A percentile compares a stretch with the other conserved stretches of the same genome.
Evolutionary conservation across 2,113 vertebrate genomes (phyloP).

Genomic region (Plestiodon gilberti): DNA sequence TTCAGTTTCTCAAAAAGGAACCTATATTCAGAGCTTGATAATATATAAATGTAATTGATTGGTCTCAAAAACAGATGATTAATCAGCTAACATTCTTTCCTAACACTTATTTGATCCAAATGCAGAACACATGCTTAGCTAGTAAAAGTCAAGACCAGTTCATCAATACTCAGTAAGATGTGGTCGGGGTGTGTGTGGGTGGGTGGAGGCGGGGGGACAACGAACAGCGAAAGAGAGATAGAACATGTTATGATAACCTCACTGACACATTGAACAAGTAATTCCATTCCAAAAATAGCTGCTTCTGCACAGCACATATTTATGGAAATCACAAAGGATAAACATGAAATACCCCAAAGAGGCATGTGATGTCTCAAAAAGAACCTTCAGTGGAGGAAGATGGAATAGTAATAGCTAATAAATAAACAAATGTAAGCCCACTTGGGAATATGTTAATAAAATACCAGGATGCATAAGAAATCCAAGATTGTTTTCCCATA

Average conservation of each 20-base stretch:
- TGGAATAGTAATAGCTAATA: not conserved
- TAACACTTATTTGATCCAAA: not conserved
- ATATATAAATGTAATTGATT: not conserved
- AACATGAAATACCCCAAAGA: slow-evolving; percentile 11
- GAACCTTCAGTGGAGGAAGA: not conserved
- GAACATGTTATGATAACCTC: slow-evolving; percentile 13
- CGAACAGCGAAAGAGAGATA: not conserved
- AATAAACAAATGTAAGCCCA: slow-evolving; percentile 19
- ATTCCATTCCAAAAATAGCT: not conserved
- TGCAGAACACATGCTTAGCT: not conserved
- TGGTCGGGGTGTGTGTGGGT: too few relatives aligned
- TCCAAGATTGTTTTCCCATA: not conserved
- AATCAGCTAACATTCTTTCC: not conserved
- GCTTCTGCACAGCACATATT: not conserved
- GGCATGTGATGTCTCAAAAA: not conserved
- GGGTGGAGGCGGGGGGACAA: too few relatives aligned
- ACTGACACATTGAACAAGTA: slow-evolving; percentile 3
- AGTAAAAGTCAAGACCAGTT: not conserved
- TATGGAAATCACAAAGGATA: slow-evolving; percentile 7
- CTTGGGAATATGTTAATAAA: slow-evolving; percentile 17
- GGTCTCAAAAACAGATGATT: not conserved
- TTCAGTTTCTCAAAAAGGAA: not conserved
- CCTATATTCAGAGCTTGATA: not conserved
- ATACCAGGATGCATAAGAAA: slow-evolving; percentile 4
- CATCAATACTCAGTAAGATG: not conserved